Evolutionary conservation across 2,888 invertebrate species (phyloP), one percentile per base, ranked within the genome.

Genomic region (Ophraella communa): DNA sequence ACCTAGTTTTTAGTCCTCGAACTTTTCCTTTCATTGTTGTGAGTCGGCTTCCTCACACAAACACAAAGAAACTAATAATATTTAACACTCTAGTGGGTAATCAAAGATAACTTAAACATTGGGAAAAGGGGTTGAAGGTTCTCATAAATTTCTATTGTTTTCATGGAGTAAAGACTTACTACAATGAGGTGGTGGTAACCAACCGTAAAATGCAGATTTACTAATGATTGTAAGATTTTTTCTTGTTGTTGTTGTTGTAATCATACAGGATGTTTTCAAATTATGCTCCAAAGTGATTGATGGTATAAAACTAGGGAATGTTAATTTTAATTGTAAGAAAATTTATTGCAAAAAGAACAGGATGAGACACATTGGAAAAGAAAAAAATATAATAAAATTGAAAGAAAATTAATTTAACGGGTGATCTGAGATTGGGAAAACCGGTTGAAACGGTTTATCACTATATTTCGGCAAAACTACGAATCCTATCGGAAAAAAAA

Each of bases 111-210:
- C 18, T n/a, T 60, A 44, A 60, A 54, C n/a, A n/a, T 39, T 35
- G 45, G 47, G 10, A 11, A 44, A 51, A 35, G 51, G 62, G 58
- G 58, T 51, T 59, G 55, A 44, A 64, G 30, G 55, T 66, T 66
- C 66, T 60, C 66, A 66, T 56, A 47, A 47, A 47, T 44, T 59
- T 56, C 60, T 54, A 66, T 66, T 66, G 66, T 66, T 66, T 61
- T 45, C 54, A 39, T n/a, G 23, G 35, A 54, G 23, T 45, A 42
- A 10, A 33, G 51, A 51, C 27, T 30, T 47, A 44, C 53, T 60
- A 52, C 18, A 20, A 24, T n/a, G 1, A 27, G 11, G 42, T n/a
- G n/a, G n/a, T n/a, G n/a, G n/a, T 44, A 52, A 7, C 44, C 52
- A 35, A 60, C 23, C 60, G 30, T 42, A 44, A 52, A 60, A 51